Evolutionary conservation across 1,140 invertebrate genomes (phyloP), one percentile per base, ranked within the genome.

Genomic region (Agrypnia vestita): DNA sequence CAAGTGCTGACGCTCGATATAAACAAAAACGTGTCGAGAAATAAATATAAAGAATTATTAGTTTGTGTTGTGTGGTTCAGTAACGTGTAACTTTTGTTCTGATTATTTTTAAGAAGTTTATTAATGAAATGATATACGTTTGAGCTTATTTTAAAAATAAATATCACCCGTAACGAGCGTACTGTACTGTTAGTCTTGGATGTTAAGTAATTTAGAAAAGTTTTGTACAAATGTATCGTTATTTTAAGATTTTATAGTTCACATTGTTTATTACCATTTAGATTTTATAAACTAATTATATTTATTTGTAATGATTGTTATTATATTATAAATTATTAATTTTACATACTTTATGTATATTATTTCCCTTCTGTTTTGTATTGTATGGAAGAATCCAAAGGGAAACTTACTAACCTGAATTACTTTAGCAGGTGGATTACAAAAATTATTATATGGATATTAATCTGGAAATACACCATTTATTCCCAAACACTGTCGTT

Each of bases 171-270:
- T 56, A 67, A 25, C 46, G 79, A 76, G 67, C 53, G 56, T 71
- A 64, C 71, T 44, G 69, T 79, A 67, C 67, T 9, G 35, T 69
- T 79, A 79, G 55, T 79, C 43, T 79, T 44, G 55, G 43, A 69
- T 67, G 62, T 78, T 69, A 67, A 73, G 49, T 79, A 62, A 51
- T 81, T 35, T 79, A 76, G 55, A 80, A 75, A 73, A 78, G 61
- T 83, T 83, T 83, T 83, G 82, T 83, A 83, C 82, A 83, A 83
- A 83, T 81, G 69, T 80, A 81, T 79, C 74, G 78, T 83, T 73
- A 69, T 81, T 77, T 78, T 83, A 83, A 78, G 82, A 78, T 59
- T 80, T 76, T 83, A 81, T 79, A 83, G 79, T 83, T 79, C 75
- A 83, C 62, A 80, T 80, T 80, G 81, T 83, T 83, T 81, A 83